These are phyloP conservation scores for Sipunculus nudus DNA, from an alignment of 2,888 invertebrate genomes.

Conservation along the genomic window DNA sequence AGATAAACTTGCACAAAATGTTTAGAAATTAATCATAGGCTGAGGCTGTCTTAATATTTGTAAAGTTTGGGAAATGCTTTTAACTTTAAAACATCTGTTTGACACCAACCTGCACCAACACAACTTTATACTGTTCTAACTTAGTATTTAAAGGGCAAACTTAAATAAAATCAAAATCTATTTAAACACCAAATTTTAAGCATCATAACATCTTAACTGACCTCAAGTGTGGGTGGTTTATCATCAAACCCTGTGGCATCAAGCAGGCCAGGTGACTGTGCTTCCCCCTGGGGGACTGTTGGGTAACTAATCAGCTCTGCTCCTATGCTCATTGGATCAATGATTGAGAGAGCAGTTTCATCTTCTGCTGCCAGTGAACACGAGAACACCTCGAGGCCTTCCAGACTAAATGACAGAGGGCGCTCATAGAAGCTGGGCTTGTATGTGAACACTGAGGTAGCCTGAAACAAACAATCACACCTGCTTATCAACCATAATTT, in stretches of 20 bases:
- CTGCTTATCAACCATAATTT: background rate
- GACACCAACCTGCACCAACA: too few species aligned
- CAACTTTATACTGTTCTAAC: too few species aligned
- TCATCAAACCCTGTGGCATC: slow-evolving; percentile 52
- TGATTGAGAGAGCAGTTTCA: slow-evolving; percentile 91
- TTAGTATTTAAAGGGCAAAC: too few species aligned
- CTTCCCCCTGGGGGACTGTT: slow-evolving; percentile 46
- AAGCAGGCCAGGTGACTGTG: slow-evolving; percentile 46
- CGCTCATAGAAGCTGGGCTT: slow-evolving; percentile 75
- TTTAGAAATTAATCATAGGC: too few species aligned
- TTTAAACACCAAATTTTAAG: too few species aligned
- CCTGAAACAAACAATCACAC: slow-evolving; percentile 68
- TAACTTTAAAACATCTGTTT: too few species aligned
- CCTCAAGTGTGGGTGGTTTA: slow-evolving; percentile 59
- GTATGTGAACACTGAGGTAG: slow-evolving; percentile 88
- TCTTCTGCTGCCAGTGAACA: slow-evolving; percentile 89
- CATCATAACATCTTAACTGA: slow-evolving; percentile 27
- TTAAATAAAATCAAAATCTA: too few species aligned
- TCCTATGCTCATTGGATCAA: slow-evolving; percentile 76
- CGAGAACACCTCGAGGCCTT: slow-evolving; percentile 88
- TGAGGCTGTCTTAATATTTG: too few species aligned
- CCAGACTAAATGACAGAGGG: slow-evolving; percentile 86
- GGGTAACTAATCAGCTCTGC: slow-evolving; percentile 60
- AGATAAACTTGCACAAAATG: too few species aligned
- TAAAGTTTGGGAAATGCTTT: too few species aligned